Conservation (phyloP, 2,888 invertebrate species). For the Trichogramma dendrolimi region DNA sequence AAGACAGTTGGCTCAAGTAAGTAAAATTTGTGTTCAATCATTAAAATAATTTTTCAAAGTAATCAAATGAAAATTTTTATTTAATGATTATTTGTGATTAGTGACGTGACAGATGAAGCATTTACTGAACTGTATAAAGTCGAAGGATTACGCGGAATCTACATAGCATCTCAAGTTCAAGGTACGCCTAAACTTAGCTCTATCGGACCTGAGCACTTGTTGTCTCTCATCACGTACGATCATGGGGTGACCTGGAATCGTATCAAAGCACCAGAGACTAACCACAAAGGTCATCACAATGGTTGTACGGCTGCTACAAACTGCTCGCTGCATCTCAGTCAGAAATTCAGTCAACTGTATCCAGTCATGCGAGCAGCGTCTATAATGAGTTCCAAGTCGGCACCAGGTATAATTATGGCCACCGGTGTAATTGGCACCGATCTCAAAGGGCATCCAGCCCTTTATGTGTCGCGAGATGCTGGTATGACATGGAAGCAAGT, state of each 20-base stretch:
- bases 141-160: constrained; percentile 80
- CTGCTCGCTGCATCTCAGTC: constrained; percentile 83
- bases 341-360: constrained; percentile 78
- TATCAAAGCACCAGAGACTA: constrained; percentile 67
- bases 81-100: constrained; percentile 43
- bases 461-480: constrained; percentile 77
- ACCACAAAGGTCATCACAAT: constrained; percentile 65
- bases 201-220: constrained; percentile 70
- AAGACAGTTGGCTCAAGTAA: constrained; percentile 79
- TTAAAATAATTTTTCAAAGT: background rate
- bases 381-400: constrained; percentile 80
- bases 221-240: constrained; percentile 79
- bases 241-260: constrained; percentile 81
- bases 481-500: constrained; percentile 80
- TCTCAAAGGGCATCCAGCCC: constrained; percentile 75
- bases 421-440: constrained; percentile 76
- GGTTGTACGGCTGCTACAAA: constrained; percentile 60
- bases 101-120: constrained; percentile 72
- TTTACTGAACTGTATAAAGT: constrained; percentile 87
- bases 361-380: constrained; percentile 75
- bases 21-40: constrained; percentile 37
- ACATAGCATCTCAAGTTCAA: constrained; percentile 79
- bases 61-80: background rate
- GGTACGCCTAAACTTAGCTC: constrained; percentile 53
- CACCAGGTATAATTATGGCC: constrained; percentile 83